Percentiles rank a stretch among this genome's conserved stretches.
Evolutionary conservation across 2,113 vertebrate species (phyloP).

Genomic region (Percina caprodes): DNA sequence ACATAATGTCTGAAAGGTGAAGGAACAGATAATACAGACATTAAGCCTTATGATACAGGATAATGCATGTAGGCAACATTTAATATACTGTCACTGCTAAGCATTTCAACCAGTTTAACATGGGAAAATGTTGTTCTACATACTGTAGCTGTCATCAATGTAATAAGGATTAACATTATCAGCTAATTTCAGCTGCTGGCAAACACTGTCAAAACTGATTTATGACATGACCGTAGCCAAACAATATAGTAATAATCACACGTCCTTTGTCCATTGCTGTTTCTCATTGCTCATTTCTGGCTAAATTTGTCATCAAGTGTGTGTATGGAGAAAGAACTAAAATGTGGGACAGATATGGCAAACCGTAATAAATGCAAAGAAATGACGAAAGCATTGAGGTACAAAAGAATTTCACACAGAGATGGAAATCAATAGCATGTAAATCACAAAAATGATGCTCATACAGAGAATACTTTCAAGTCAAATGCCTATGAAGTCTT

Average conservation of each 20-base stretch:
- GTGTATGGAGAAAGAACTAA: neutral
- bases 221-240: constrained; percentile 27
- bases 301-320: constrained; percentile 8
- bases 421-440: constrained; percentile 41
- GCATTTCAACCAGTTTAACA: constrained; percentile 46
- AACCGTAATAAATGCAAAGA: constrained; percentile 4
- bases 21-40: neutral
- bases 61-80: neutral
- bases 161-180: constrained; percentile 58
- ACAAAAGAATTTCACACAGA: constrained; percentile 36
- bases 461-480: constrained; percentile 27
- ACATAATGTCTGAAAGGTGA: neutral
- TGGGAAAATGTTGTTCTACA: constrained; percentile 43
- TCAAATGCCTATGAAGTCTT: constrained; percentile 22
- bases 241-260: constrained; percentile 13
- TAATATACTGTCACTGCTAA: constrained; percentile 1
- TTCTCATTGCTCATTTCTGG: neutral
- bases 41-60: neutral
- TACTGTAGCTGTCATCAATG: constrained; percentile 39
- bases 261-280: neutral
- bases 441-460: constrained; percentile 36
- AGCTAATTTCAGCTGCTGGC: constrained; percentile 60
- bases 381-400: constrained; percentile 16
- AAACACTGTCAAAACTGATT: constrained; percentile 58
- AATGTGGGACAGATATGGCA: neutral